A percentile compares a stretch with the other conserved stretches of the same genome.
These are phyloP conservation scores for Hyles vespertilio DNA, from an alignment of 1,140 invertebrate genomes.

Conservation along the genomic window DNA sequence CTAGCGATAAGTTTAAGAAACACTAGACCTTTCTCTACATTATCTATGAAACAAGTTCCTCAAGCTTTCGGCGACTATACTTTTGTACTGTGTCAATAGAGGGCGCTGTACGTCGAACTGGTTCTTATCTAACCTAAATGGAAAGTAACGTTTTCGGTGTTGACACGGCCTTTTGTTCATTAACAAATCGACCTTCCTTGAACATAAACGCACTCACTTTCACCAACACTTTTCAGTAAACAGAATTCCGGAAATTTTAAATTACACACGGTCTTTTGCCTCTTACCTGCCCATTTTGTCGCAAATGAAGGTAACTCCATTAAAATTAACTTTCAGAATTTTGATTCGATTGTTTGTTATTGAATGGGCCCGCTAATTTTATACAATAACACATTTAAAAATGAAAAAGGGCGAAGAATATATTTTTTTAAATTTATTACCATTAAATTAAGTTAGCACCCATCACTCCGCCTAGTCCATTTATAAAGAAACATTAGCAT, in stretches of 20 bases:
- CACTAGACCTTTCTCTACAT: no score
- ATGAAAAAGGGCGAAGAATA: no score
- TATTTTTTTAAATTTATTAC: no score
- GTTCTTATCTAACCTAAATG: constrained; percentile 18
- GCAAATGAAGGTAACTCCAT: constrained; percentile 42
- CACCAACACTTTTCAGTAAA: constrained; percentile 50
- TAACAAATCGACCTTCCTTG: constrained; percentile 35
- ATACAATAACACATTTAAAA: no score
- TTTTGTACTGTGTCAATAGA: neutral
- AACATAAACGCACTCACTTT: constrained; percentile 42
- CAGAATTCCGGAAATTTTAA: constrained; percentile 55
- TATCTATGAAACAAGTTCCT: no score
- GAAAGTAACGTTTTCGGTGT: constrained; percentile 20
- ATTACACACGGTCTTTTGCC: constrained; percentile 40
- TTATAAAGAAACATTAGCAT: no score
- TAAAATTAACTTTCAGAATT: neutral
- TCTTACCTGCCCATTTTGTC: constrained; percentile 36
- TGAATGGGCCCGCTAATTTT: no score
- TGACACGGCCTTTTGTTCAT: constrained; percentile 24
- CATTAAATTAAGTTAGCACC: no score
- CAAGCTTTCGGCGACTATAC: neutral
- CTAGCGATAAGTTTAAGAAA: no score
- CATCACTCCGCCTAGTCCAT: no score
- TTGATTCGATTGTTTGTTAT: no score
- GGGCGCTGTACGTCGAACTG: neutral